Evolutionary conservation across 2,888 invertebrate species (phyloP), one percentile per base, ranked within the genome.

Genomic region (Pogonocherus hispidulus): DNA sequence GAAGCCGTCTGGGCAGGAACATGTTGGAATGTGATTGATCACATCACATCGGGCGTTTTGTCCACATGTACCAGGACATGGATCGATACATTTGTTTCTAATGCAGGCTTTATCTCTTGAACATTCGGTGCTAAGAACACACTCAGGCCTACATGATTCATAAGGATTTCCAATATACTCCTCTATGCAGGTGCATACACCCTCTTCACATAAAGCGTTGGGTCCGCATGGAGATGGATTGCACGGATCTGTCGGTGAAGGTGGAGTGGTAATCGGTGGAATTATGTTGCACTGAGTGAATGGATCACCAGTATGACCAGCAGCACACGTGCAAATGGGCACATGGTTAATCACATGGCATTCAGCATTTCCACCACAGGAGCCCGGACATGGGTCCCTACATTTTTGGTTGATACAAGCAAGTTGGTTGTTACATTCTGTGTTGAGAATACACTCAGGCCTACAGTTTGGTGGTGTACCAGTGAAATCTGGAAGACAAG

Each of bases 361-460:
- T 76, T 90, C 90, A 3, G 94, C 93, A 81, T 93, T 92, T 14
- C 92, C 87, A 14, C 94, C 94, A 78, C 95, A 95, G 0, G 94
- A 94, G 8, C 94, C 94, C 11, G 92, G 91, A 75, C 95, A 95
- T 22, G 95, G 95, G 86, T 95, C 93, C 81, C 90, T 89, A 83
- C 95, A 95, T 84, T 90, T 93, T 81, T 92, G 91, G 79, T 92
- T 91, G 41, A 94, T 91, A 78, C 94, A 93, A 8, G 94, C 93
- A 67, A 91, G 87, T 57, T 91, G 91, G 69, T 92, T 92, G 52
- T 92, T 90, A 80, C 95, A 95, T 84, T 94, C 94, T 0, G 93
- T 91, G 81, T 91, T 94, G 3, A 94, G 87, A 0, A 92, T 90
- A 83, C 94, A 94, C 85, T 94, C 94, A 0, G 94, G 94, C 69